Evolutionary conservation across 2,113 vertebrate genomes (phyloP), one percentile per base, ranked within the genome.

Genomic region (Phalacrocorax carbo): DNA sequence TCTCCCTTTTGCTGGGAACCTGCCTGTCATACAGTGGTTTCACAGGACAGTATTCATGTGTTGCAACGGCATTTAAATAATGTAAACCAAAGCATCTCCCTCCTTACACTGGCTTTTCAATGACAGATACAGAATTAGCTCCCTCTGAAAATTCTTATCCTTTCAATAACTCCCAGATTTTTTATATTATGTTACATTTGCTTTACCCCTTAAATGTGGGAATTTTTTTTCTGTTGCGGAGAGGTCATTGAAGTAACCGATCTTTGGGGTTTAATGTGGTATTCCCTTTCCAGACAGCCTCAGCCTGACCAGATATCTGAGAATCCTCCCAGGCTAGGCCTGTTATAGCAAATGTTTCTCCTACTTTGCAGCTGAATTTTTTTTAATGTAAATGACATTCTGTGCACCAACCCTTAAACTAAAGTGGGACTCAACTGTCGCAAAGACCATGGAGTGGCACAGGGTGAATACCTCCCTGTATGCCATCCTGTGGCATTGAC

Each of bases 401-500:
- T 89, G 48, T 93, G 91, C 88, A 75, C 65, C 80, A 88, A 66
- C 84, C 92, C 92, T 95, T 94, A 82, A 91, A 77, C 58, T 85
- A 27, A 94, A 94, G 91, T 51, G 87, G 73, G 54, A 82, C 88
- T 91, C 5, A 0, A 52, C 93, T 73, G 81, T 82, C 23, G 3
- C 86, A 76, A 73, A 81, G 73, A 84, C 22, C 14, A 34, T 54
- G 17, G 88, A 88, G 81, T 90, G 89, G 78, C 62, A 52, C 14
- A 3, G 73, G 81, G 61, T 91, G 93, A 93, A n/a, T 82, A 40
- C 77, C 75, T 94, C 75, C 83, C 78, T 96, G 22, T 91, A 73
- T 91, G 94, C 94, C 94, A 94, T 89, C 71, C 58, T 30, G 75
- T 91, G 93, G 91, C 94, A 96, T 95, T 96, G 96, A 70, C 49